phyloP scores from a whole-genome alignment of 2,888 invertebrate species.

The Gonocerus acuteangulatus region DNA sequence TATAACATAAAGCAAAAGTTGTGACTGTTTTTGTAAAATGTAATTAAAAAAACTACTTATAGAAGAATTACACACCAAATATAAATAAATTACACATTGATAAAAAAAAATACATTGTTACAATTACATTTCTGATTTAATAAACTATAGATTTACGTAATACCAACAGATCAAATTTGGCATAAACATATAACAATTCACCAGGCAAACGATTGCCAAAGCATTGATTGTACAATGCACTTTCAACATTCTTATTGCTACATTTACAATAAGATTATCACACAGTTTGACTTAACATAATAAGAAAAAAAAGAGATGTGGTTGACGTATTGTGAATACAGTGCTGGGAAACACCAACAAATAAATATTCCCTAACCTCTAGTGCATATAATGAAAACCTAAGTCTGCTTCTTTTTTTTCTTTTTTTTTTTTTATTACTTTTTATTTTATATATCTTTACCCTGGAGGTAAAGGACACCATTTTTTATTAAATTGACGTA shows the following conservation, averaged over 20 bases:
- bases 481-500: too few relatives aligned
- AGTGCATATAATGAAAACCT: too few relatives aligned
- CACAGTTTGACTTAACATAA: slow-evolving; percentile 15
- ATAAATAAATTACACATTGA: neutral
- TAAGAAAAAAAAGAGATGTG: neutral
- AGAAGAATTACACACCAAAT: neutral
- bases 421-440: too few relatives aligned
- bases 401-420: too few relatives aligned
- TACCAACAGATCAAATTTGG: neutral
- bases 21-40: too few relatives aligned
- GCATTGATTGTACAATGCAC: slow-evolving; percentile 24
- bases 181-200: neutral
- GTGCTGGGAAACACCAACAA: neutral
- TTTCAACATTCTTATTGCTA: slow-evolving; percentile 23
- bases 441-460: too few relatives aligned
- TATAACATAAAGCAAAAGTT: too few relatives aligned
- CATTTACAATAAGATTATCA: slow-evolving; percentile 19
- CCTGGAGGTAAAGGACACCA: too few relatives aligned
- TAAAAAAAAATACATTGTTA: neutral
- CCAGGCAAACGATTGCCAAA: neutral
- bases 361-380: too few relatives aligned
- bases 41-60: too few relatives aligned
- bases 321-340: neutral
- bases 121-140: neutral
- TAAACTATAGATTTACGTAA: neutral